Evolutionary conservation across 2,888 invertebrate genomes (phyloP), one percentile per base, ranked within the genome.

Genomic region (Omphaloscelis lunosa): DNA sequence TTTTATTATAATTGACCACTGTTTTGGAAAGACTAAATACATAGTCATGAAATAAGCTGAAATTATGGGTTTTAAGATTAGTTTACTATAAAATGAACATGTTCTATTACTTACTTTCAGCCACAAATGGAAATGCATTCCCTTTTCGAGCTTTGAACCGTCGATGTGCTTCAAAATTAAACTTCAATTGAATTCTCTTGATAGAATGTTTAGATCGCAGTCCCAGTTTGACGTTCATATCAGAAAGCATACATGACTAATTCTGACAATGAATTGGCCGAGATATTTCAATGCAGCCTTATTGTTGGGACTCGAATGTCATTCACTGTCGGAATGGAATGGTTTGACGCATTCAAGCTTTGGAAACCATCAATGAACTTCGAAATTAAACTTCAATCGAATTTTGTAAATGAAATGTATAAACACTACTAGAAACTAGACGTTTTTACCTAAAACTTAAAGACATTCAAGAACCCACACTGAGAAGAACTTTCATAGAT

Each of bases 191-290:
- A 23, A 51, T 67, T 67, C 29, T 29, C 15, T 34, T 17, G 17
- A 67, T 51, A 23, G 15, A 29, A 23, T 34, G 23, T 51, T 51
- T 34, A 15, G 29, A 29, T 29, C 29, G 15, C 41, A 63, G 58
- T 51, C 6, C 23, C 45, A 69, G 29, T 72, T 69, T 71, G 67
- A 70, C 34, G 72, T 80, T 41, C 27, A 67, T 63, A 73, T 71
- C 75, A 75, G 63, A 79, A 83, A 73, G 59, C 75, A 68, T 70
- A 58, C 62, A 59, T 39, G 71, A 39, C 59, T 65, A 83, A 80
- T 51, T 79, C 71, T 23, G 56, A 61, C 75, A 65, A 56, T 73
- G 51, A 68, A 73, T n/a, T 5, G 63, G 59, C 41, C 63, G 56
- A 34, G 68, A 71, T 59, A 68, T 71, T 67, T 73, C 72, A 65